These are phyloP conservation scores for Phasia obesa DNA, from an alignment of 2,888 invertebrate genomes.

Conservation along the genomic window DNA sequence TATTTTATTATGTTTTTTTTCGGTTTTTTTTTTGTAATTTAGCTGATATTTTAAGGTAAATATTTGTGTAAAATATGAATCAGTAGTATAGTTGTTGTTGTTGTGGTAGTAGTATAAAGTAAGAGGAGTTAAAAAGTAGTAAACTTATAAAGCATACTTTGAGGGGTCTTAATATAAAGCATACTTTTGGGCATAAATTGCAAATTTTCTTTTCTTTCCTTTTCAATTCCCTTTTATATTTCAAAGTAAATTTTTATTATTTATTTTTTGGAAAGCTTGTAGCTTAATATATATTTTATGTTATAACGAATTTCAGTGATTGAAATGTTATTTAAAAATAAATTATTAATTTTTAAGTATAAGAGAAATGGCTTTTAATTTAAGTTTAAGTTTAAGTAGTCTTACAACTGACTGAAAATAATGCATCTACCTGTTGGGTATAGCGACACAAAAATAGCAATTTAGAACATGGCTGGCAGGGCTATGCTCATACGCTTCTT, in stretches of 20 bases:
- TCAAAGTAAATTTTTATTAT: not conserved
- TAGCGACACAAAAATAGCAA: no score
- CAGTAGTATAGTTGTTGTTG: not conserved
- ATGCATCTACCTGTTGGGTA: no score
- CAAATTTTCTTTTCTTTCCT: not conserved
- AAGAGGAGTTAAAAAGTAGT: not conserved
- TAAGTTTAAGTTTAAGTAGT: no score
- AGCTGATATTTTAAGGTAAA: conserved; percentile 38
- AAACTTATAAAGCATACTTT: conserved; percentile 12
- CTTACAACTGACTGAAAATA: no score
- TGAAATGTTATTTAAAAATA: not conserved
- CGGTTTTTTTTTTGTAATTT: not conserved
- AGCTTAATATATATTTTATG: not conserved
- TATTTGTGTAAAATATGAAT: conserved; percentile 3
- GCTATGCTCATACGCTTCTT: no score
- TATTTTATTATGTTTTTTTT: conserved; percentile 7
- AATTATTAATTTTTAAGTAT: no score
- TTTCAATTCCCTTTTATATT: not conserved
- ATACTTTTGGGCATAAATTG: not conserved
- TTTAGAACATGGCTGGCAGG: no score
- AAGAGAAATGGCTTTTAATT: no score
- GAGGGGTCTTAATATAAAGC: not conserved
- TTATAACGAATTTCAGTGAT: not conserved
- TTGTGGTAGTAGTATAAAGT: not conserved
- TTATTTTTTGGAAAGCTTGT: not conserved